Evolutionary conservation across 2,888 invertebrate genomes (phyloP).

Genomic region (Temnothorax unifasciatus): DNA sequence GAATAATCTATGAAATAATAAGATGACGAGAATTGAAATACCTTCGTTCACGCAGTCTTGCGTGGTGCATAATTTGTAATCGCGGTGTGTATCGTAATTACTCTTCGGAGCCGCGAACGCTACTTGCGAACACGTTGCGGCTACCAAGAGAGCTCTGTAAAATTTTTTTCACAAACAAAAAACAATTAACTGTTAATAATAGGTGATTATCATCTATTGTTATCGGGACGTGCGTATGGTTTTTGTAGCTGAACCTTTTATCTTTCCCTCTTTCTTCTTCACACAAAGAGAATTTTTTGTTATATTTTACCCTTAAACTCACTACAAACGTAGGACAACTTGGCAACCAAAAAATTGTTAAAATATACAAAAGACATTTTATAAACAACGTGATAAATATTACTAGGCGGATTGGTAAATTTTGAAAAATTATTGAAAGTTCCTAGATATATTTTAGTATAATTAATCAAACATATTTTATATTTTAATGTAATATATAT

Average conservation of each 20-base stretch:
- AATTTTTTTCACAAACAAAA: not conserved
- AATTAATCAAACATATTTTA: no score
- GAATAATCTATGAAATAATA: not conserved
- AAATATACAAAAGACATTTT: no score
- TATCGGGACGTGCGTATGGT: not conserved
- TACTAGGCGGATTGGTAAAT: no score
- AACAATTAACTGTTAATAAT: not conserved
- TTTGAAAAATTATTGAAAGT: no score
- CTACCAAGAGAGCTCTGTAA: not conserved
- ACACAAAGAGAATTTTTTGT: no score
- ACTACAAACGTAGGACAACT: no score
- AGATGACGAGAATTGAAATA: not conserved
- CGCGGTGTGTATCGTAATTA: not conserved
- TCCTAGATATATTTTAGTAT: no score
- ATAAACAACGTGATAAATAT: no score
- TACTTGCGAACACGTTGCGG: not conserved
- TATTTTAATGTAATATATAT: no score
- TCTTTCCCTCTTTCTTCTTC: not conserved
- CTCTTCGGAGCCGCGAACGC: not conserved
- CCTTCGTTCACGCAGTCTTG: not conserved
- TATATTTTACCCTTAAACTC: no score
- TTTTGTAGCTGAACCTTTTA: not conserved
- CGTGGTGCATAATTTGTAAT: conserved; percentile 10
- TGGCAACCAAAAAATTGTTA: no score
- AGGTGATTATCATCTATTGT: not conserved